Percentiles rank a stretch among this genome's conserved stretches.
These are phyloP conservation scores for Sphyrna mokarran DNA, from an alignment of 2,113 vertebrate species.

Conservation along the genomic window DNA sequence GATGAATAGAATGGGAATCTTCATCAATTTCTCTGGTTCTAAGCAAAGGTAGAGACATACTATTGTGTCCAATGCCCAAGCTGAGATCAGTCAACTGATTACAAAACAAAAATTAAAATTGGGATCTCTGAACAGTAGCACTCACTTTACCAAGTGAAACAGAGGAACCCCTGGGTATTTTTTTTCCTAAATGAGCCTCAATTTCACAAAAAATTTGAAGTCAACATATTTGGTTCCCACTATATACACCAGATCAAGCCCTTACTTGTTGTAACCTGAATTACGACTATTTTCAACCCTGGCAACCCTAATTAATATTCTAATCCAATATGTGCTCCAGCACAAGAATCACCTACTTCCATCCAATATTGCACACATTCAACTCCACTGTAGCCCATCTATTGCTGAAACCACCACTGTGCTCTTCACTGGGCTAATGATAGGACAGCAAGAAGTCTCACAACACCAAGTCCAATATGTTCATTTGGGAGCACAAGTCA, in stretches of 20 bases:
- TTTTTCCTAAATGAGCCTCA: not conserved
- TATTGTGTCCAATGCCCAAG: not conserved
- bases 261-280: not conserved
- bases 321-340: not conserved
- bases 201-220: not conserved
- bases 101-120: not conserved
- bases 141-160: not conserved
- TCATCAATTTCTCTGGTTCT: not conserved
- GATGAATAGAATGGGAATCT: not conserved
- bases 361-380: not conserved
- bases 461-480: too few species aligned
- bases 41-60: not conserved
- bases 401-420: not conserved
- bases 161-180: not conserved
- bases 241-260: not conserved
- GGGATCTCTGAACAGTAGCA: not conserved
- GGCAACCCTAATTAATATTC: not conserved
- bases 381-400: not conserved
- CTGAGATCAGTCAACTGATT: not conserved
- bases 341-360: not conserved
- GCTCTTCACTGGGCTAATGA: not conserved
- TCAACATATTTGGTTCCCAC: not conserved
- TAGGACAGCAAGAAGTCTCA: too few species aligned
- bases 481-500: too few species aligned
- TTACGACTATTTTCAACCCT: not conserved